phyloP scores from a whole-genome alignment of 2,888 invertebrate species.

The Gibbula magus region DNA sequence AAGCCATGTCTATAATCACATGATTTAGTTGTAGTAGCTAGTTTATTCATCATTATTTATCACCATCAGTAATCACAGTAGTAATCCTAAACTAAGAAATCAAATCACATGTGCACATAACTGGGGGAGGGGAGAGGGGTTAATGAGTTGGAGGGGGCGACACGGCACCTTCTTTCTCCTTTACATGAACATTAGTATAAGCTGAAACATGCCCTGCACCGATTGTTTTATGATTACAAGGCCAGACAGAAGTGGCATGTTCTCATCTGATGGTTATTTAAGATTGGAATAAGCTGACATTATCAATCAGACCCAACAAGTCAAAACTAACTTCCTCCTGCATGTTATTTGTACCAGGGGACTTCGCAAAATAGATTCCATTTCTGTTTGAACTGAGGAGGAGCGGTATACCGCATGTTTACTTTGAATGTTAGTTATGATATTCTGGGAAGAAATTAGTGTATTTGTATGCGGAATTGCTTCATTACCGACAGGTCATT shows the following conservation, averaged over 20 bases:
- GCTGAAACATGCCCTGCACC: too few species aligned
- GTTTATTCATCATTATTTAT: too few species aligned
- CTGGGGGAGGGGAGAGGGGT: too few species aligned
- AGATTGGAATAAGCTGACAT: constrained; percentile 1
- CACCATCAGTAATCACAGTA: too few species aligned
- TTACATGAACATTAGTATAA: too few species aligned
- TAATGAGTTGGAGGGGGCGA: too few species aligned
- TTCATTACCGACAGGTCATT: not conserved
- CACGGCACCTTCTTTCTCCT: too few species aligned
- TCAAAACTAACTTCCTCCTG: not conserved
- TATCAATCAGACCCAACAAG: not conserved
- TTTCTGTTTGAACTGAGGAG: not conserved
- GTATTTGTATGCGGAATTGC: not conserved
- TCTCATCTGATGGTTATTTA: constrained; percentile 1
- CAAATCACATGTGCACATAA: too few species aligned
- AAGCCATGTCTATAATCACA: too few species aligned
- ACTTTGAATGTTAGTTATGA: not conserved
- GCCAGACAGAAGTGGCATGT: not conserved
- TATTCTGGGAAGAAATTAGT: not conserved
- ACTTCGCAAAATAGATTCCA: not conserved
- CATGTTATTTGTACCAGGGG: not conserved
- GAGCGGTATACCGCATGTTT: not conserved
- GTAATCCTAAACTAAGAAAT: too few species aligned
- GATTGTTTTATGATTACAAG: too few species aligned
- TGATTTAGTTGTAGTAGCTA: too few species aligned